Conservation (phyloP, 1,140 invertebrate species). For the Dysdera silvatica region DNA sequence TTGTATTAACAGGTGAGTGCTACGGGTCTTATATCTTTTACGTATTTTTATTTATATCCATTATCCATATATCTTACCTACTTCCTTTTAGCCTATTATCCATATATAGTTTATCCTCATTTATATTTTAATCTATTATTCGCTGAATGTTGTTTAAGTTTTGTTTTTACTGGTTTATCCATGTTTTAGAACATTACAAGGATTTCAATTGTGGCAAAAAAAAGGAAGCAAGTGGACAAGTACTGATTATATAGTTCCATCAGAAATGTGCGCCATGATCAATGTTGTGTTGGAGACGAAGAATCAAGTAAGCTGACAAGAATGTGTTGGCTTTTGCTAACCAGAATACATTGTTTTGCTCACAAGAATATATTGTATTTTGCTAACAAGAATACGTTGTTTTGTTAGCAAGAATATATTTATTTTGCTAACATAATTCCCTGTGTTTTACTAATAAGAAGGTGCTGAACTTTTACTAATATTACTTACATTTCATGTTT, state of each 20-base stretch:
- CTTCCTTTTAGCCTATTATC: not conserved
- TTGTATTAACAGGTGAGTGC: conserved; percentile 75
- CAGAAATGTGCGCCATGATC: conserved; percentile 98
- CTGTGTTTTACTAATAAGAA: no score
- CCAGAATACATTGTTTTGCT: no score
- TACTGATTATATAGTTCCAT: conserved; percentile 94
- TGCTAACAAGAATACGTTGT: no score
- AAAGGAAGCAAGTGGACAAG: conserved; percentile 87
- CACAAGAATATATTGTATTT: no score
- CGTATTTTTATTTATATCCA: not conserved
- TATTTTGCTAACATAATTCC: no score
- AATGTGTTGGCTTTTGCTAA: not conserved
- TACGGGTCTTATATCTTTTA: conserved; percentile 23
- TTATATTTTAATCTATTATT: conserved; percentile 3
- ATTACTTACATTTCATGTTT: no score
- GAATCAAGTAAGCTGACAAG: conserved; percentile 53
- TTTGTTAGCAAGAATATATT: no score
- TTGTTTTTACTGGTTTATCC: not conserved
- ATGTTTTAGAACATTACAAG: conserved; percentile 47
- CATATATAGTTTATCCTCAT: not conserved
- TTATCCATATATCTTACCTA: not conserved
- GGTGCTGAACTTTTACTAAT: no score
- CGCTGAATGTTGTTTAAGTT: not conserved
- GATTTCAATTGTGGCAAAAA: conserved; percentile 83
- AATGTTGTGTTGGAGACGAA: conserved; percentile 78